Base-by-base conservation (phyloP, 53 echinoderm and acorn worm genomes). In the Astropecten irregularis region DNA sequence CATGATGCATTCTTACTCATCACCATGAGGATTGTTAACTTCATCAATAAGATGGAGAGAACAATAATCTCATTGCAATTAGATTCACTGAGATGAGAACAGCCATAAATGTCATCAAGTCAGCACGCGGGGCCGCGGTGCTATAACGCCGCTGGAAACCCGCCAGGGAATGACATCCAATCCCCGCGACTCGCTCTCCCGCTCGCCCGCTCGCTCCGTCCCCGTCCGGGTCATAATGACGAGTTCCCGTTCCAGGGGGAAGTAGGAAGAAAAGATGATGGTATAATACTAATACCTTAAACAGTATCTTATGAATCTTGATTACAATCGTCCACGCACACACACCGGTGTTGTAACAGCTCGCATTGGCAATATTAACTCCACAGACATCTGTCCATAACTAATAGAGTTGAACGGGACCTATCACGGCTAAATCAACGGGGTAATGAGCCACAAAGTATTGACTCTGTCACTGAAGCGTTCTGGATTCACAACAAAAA, bases 401-500 rank as follows among this genome's bases (percentile, higher is more conserved):
- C 79, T 79, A 79, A 79, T 62, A 79, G 79, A 79, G 60, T 79
- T 49, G 79, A 79, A 79, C 79, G 79, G 79, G 60, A 55, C 62
- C 62, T 79, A 85, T 85, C 85, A 85, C 73, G 85, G 85, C 72
- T 72, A 72, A 85, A 85, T 85, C 85, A 84, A 73, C 73, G 64
- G 51, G 53, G 42, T 85, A 85, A 85, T 84, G 71, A 85, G 29
- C 70, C 85, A 46, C 7, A 25, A 70, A 57, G 63, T 85, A 72
- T 85, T 85, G 85, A 85, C 66, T 85, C 48, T 61, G 37, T 79
- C 79, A 79, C 79, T 79, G 47, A 27, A 47, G 60, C 79, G 60
- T 61, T 79, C 47, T 79, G 79, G 61, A 44, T 79, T 60, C 18
- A 15, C 22, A 27, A 21, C 30, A n/a, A n/a, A n/a, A n/a, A n/a